Percentiles rank a stretch among this genome's conserved stretches.
Evolutionary conservation across 1,140 invertebrate genomes (phyloP).

Genomic region (Drosophila busckii): DNA sequence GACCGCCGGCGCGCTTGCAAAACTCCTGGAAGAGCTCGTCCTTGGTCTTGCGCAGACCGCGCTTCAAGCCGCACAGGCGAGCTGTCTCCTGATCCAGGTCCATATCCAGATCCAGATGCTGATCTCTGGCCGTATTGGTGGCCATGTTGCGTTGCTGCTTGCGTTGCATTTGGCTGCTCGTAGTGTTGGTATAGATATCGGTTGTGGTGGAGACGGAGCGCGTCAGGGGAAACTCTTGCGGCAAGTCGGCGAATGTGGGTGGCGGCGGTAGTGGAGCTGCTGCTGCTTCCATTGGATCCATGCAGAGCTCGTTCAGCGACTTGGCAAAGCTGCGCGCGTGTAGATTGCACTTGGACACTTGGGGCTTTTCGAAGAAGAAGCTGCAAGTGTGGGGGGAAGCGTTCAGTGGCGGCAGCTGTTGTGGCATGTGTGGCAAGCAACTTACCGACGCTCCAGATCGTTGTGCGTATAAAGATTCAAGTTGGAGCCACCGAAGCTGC

Average conservation of each 20-base stretch:
- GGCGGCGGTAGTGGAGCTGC: slow-evolving; percentile 25
- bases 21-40: slow-evolving; percentile 77
- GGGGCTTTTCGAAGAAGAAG: slow-evolving; percentile 73
- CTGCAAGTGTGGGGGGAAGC: slow-evolving; percentile 23
- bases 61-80: slow-evolving; percentile 61
- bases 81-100: slow-evolving; percentile 25
- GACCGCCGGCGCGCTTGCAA: slow-evolving; percentile 61
- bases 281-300: slow-evolving; percentile 31
- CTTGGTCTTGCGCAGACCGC: slow-evolving; percentile 69
- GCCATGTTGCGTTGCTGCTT: slow-evolving; percentile 13
- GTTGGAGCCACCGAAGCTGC: slow-evolving; percentile 25
- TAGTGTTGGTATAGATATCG: slow-evolving; percentile 64
- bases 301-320: slow-evolving; percentile 72
- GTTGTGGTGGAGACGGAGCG: slow-evolving; percentile 76
- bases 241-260: slow-evolving; percentile 56
- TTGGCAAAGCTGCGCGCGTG: slow-evolving; percentile 74
- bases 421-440: no score
- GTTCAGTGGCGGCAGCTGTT: background rate
- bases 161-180: slow-evolving; percentile 35
- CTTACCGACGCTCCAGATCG: slow-evolving; percentile 53
- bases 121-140: background rate
- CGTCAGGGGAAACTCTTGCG: slow-evolving; percentile 71
- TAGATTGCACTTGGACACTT: slow-evolving; percentile 63
- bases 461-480: slow-evolving; percentile 54
- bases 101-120: background rate